These are phyloP conservation scores for Pocota personata DNA, from an alignment of 2,888 invertebrate genomes.

Conservation along the genomic window DNA sequence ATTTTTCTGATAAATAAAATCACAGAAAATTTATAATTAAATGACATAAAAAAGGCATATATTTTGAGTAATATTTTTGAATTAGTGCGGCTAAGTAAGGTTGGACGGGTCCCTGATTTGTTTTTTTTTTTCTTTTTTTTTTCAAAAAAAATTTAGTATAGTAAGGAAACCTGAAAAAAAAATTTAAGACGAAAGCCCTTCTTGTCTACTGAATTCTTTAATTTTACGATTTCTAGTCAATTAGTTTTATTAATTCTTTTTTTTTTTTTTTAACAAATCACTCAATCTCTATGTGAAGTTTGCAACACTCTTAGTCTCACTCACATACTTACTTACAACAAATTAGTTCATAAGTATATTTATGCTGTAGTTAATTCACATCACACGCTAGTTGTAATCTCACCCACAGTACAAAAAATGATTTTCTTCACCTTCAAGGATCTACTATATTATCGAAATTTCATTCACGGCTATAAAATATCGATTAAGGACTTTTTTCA, in stretches of 20 bases:
- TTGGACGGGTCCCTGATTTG: slow-evolving; percentile 46
- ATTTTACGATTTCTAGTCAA: not conserved
- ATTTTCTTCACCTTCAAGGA: slow-evolving; percentile 65
- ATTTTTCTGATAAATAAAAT: too few relatives aligned
- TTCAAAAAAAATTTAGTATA: not conserved
- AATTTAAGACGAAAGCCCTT: not conserved
- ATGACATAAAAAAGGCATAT: not conserved
- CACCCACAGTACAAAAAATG: slow-evolving; percentile 58
- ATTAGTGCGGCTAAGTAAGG: slow-evolving; percentile 40
- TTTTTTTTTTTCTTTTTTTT: not conserved
- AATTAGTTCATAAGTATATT: slow-evolving; percentile 51
- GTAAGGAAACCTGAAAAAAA: not conserved
- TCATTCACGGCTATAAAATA: slow-evolving; percentile 80
- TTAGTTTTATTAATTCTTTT: slow-evolving; percentile 4
- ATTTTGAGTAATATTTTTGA: not conserved
- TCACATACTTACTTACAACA: slow-evolving; percentile 17
- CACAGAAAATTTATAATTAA: not conserved
- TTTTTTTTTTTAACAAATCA: not conserved
- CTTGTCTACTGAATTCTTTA: not conserved
- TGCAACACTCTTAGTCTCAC: slow-evolving; percentile 59
- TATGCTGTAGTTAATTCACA: slow-evolving; percentile 65
- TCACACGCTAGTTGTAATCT: slow-evolving; percentile 68
- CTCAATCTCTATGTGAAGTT: slow-evolving; percentile 64
- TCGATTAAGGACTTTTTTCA: slow-evolving; percentile 79
- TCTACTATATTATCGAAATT: slow-evolving; percentile 73